Percentiles rank a stretch among this genome's conserved stretches.
These are phyloP conservation scores for Pseudomyrmex sp. DNA, from an alignment of 1,140 invertebrate genomes.

Conservation along the genomic window DNA sequence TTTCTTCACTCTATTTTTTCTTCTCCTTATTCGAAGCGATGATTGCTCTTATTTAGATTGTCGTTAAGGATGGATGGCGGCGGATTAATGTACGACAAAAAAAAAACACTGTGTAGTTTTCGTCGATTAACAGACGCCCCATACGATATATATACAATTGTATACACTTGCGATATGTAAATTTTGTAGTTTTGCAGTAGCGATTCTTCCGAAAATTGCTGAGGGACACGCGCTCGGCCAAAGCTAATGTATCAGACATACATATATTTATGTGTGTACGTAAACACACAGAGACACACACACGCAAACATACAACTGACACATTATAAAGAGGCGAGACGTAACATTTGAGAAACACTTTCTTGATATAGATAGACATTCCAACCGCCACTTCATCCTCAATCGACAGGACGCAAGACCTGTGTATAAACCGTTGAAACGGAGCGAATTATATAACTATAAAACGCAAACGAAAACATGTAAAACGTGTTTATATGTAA, in stretches of 20 bases:
- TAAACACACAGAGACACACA: background rate
- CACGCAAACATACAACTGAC: conserved; percentile 17
- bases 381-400: conserved; percentile 76
- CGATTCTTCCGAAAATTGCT: conserved; percentile 64
- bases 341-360: conserved; percentile 58
- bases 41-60: conserved; percentile 69
- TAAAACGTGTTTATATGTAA: conserved; percentile 65
- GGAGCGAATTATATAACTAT: conserved; percentile 67
- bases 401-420: conserved; percentile 67
- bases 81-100: background rate
- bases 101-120: conserved; percentile 35
- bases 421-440: conserved; percentile 47
- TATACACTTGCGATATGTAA: background rate
- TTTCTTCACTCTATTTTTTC: conserved; percentile 51
- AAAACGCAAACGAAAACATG: conserved; percentile 38
- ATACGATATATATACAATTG: background rate
- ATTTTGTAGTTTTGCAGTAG: background rate
- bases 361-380: conserved; percentile 80
- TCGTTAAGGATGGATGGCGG: background rate
- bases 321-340: conserved; percentile 49
- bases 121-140: background rate
- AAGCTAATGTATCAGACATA: background rate
- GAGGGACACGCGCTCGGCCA: conserved; percentile 63
- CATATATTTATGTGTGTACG: background rate
- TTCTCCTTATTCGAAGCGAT: conserved; percentile 76